Evolutionary conservation across 2,113 vertebrate species (phyloP).

Genomic region (Morone chrysops): DNA sequence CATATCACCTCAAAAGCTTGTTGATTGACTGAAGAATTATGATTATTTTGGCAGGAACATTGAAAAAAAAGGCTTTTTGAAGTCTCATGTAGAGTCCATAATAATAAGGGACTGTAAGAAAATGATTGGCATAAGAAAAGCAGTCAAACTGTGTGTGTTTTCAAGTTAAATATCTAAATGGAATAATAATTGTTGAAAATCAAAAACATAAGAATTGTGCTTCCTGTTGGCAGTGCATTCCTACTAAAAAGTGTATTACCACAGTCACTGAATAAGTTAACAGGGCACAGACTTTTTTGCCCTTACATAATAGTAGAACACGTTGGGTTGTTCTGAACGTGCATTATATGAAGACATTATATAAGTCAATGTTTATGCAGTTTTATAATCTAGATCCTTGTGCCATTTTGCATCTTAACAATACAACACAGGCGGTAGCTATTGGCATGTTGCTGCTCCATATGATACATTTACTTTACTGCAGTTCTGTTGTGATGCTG

Average conservation of each 20-base stretch:
- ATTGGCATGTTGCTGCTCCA: too few relatives aligned
- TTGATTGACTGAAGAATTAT: conserved; percentile 12
- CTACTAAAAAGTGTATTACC: neutral
- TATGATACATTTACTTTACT: neutral
- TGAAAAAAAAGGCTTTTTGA: neutral
- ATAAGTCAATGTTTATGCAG: too few relatives aligned
- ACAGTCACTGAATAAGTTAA: neutral
- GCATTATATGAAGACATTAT: neutral
- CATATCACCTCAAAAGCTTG: conserved; percentile 19
- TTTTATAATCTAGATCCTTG: too few relatives aligned
- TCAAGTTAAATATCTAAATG: too few relatives aligned
- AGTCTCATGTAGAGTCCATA: neutral
- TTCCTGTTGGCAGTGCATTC: neutral
- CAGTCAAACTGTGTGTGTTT: neutral
- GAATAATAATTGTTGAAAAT: neutral
- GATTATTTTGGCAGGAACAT: neutral
- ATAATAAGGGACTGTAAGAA: neutral
- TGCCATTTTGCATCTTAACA: too few relatives aligned
- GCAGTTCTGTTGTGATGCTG: neutral
- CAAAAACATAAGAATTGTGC: neutral
- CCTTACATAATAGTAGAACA: neutral
- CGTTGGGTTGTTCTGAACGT: conserved; percentile 3
- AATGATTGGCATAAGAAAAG: neutral
- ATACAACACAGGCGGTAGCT: too few relatives aligned
- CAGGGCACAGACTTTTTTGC: neutral